These are phyloP conservation scores for Sapajus apella DNA, from an alignment of 2,113 vertebrate species.

Conservation along the genomic window DNA sequence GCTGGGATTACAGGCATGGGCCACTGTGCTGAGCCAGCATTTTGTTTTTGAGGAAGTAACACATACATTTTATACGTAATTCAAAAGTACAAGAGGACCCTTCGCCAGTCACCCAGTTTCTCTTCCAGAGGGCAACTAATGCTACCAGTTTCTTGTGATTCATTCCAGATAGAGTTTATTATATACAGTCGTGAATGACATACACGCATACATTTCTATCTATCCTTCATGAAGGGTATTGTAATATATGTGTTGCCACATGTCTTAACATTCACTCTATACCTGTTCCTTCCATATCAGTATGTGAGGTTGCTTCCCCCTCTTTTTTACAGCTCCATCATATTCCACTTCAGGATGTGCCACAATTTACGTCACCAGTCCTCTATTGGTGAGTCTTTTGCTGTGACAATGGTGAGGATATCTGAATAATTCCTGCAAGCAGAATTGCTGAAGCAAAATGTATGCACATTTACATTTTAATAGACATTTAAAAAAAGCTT, in stretches of 20 bases:
- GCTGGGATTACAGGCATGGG: no score
- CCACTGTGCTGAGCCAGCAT: no score
- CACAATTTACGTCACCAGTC: neutral
- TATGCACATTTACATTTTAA: neutral
- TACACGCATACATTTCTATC: neutral
- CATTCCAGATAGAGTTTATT: neutral
- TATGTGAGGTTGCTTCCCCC: neutral
- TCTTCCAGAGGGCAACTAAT: neutral
- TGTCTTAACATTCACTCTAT: neutral
- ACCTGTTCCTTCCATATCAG: neutral
- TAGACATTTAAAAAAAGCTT: neutral
- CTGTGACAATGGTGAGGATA: neutral
- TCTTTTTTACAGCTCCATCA: neutral
- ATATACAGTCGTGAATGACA: neutral
- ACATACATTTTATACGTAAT: neutral
- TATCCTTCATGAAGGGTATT: neutral
- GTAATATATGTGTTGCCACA: neutral
- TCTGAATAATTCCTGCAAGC: neutral
- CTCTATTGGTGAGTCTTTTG: neutral
- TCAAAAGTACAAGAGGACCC: neutral
- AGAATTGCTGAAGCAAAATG: neutral
- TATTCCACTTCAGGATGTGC: neutral
- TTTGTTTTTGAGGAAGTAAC: no score
- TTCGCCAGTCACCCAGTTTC: neutral
- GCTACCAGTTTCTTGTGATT: neutral